Evolutionary conservation across 2,113 vertebrate genomes (phyloP), one percentile per base, ranked within the genome.

Genomic region (Ceyx melanurus): DNA sequence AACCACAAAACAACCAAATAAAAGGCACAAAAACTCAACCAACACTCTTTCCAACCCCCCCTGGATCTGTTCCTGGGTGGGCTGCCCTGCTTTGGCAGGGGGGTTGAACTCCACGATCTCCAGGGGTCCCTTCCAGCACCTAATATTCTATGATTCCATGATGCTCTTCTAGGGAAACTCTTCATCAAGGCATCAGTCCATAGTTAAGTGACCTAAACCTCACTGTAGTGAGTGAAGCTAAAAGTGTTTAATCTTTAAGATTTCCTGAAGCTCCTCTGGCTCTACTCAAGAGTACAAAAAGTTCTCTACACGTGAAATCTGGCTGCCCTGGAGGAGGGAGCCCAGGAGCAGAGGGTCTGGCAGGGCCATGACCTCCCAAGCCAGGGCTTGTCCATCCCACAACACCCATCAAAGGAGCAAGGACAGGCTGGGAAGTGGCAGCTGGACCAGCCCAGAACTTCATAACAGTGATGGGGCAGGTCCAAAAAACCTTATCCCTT

Each of bases 371-470:
- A 43, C 19, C 6, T 84, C 42, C 29, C 19, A 5, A 7, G 7
- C 12, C 10, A 73, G 5, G 11, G 6, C 40, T 25, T 9, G 2
- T 57, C 28, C 15, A 2, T 61, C 28, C 17, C 31, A 83, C 20
- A 70, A 23, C 42, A 70, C 6, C 3, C 16, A 86, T 23, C 2
- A 4, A 82, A 21, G 40, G 11, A 76, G 13, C 8, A 54, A 29
- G 18, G 14, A 54, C 0, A 1, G 45, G 25, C 26, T 5, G 8
- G 17, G 6, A 5, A 65, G 2, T 1, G 16, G 29, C 20, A 66
- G 5, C 5, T 2, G 5, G 7, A 13, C 11, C 21, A 45, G 21
- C 8, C 3, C 42, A 53, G 64, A 45, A 8, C 15, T 48, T 80
- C 31, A 19, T 25, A 56, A 66, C 11, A 45, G 40, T 16, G 23